A percentile compares a stretch with the other conserved stretches of the same genome.
Evolutionary conservation across 2,113 vertebrate species (phyloP).

Genomic region (Alectura lathami): DNA sequence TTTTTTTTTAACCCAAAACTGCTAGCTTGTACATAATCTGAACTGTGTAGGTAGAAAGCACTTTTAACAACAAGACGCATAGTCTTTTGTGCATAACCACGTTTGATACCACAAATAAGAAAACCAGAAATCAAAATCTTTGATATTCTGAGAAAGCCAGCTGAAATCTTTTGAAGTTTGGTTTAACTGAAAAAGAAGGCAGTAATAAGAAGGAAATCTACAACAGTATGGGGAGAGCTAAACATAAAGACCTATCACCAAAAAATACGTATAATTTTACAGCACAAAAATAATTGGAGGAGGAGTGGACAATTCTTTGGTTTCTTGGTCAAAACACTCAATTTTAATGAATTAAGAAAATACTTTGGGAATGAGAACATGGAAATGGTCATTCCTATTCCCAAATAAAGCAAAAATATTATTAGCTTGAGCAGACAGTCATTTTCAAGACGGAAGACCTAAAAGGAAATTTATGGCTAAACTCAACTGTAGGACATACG

Average conservation of each 20-base stretch:
- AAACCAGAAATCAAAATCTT: neutral
- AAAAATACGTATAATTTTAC: neutral
- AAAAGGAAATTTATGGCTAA: neutral
- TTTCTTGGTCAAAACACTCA: neutral
- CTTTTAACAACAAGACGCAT: neutral
- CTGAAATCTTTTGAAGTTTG: neutral
- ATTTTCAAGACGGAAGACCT: neutral
- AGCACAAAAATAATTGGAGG: neutral
- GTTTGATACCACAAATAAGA: neutral
- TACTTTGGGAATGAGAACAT: neutral
- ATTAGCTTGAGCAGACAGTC: neutral
- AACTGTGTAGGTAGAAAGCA: neutral
- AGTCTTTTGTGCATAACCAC: neutral
- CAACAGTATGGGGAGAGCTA: neutral
- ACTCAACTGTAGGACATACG: neutral
- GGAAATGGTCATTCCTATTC: neutral
- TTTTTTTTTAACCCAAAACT: neutral
- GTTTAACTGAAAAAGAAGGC: neutral
- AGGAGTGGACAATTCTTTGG: rapidly evolving
- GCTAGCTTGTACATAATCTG: neutral
- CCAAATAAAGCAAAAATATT: neutral
- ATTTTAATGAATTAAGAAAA: neutral
- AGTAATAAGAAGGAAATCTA: neutral
- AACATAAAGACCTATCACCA: neutral
- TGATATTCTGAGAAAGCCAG: neutral